Evolutionary conservation across 2,797 vertebrate species (phyloP), one percentile per base, ranked within the genome.

Genomic region (Etheostoma perlongum): DNA sequence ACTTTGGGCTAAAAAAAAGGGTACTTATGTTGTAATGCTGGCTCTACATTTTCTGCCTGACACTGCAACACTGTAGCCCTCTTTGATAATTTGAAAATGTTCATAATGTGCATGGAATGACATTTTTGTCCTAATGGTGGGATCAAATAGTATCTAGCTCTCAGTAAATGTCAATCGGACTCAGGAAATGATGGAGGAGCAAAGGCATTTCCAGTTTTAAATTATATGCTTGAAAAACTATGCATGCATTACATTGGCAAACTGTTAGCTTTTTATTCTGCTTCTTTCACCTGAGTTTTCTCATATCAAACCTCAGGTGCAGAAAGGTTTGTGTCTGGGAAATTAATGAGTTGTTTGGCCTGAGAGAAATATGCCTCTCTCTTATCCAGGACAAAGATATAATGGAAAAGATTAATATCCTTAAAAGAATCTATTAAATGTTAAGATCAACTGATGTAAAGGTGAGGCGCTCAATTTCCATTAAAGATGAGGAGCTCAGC

Each of bases 361-460:
- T 82, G 77, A 90, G 76, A 90, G 85, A 79, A 91, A 83, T 87
- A 66, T 72, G 85, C 85, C 72, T 86, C 72, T 30, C 70, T 90
- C 82, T 85, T 88, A 89, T 89, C 90, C 85, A 81, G 44, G 55
- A 88, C 89, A 84, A 85, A 90, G 78, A 85, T 86, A 83, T 85
- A 92, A 92, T 83, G 81, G 87, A 90, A 90, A 90, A 91, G 86
- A 92, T 92, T 85, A 85, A 93, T 89, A 92, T 92, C 85, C 87
- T 77, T 84, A 81, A 92, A 92, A 90, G 64, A 93, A 90, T 91
- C 85, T 91, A 93, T 93, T 92, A 91, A 92, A 91, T 87, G 87
- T 89, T 91, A 85, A 90, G 90, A 93, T 93, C 89, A 92, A 91
- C 79, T 83, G 81, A 85, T 90, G 85, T 83, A 87, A 86, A 90